Conservation (phyloP, 2,113 vertebrate genomes). For the Phycodurus eques region DNA sequence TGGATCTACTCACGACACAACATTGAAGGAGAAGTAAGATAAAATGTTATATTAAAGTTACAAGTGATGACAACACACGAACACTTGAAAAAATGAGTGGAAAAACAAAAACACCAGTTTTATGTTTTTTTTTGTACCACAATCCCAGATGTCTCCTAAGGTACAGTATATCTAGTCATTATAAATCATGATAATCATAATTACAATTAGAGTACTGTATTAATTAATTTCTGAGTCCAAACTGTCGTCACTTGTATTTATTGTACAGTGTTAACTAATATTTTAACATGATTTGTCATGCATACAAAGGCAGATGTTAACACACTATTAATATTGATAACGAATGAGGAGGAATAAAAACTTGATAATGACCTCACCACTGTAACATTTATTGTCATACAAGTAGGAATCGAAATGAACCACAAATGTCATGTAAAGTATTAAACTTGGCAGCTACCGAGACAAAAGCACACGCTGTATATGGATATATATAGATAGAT, state of each 20-base stretch:
- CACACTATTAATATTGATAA: no score
- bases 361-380: no score
- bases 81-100: background rate
- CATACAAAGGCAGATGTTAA: no score
- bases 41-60: slow-evolving; percentile 12
- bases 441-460: no score
- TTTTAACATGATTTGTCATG: background rate
- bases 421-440: no score
- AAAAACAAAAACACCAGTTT: background rate
- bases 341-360: no score
- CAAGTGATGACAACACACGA: slow-evolving; percentile 18
- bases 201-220: background rate
- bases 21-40: background rate
- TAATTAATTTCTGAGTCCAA: background rate
- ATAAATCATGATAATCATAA: background rate
- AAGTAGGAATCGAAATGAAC: no score
- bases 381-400: no score
- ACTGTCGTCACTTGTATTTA: background rate
- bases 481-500: no score
- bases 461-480: no score
- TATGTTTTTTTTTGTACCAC: background rate
- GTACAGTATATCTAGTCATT: no score
- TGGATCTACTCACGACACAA: slow-evolving; percentile 37
- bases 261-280: background rate
- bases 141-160: background rate